These are phyloP conservation scores for Petaurus breviceps DNA, from an alignment of 2,113 vertebrate genomes.

Conservation along the genomic window DNA sequence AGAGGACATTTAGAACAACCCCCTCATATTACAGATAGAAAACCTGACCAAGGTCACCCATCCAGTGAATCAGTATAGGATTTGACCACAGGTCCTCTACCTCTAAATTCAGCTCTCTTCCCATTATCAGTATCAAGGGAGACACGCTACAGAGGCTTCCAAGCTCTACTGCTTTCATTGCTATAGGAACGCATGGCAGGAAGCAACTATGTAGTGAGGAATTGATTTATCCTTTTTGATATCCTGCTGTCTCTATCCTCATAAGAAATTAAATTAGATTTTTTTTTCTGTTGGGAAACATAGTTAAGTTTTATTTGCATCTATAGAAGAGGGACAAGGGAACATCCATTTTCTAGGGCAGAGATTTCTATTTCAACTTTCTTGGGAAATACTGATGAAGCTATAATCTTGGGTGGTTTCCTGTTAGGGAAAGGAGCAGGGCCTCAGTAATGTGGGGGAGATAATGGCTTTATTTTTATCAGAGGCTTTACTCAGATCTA, in stretches of 20 bases:
- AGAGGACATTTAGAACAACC: background rate
- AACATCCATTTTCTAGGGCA: background rate
- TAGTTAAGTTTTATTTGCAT: background rate
- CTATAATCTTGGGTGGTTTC: background rate
- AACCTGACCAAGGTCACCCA: background rate
- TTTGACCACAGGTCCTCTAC: background rate
- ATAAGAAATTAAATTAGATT: background rate
- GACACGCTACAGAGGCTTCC: background rate
- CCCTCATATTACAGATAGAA: background rate
- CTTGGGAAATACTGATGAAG: background rate
- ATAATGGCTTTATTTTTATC: background rate
- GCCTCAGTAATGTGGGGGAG: background rate
- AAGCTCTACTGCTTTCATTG: background rate
- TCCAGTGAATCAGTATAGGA: background rate
- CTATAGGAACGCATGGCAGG: background rate
- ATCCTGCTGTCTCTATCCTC: background rate
- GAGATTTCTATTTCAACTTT: background rate
- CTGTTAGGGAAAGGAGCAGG: background rate
- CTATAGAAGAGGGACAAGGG: background rate
- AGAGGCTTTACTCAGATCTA: background rate
- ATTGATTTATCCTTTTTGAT: background rate
- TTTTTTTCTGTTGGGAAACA: constrained; percentile 2
- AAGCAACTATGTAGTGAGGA: background rate
- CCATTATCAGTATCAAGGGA: background rate
- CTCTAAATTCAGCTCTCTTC: background rate